Evolutionary conservation across 2,113 vertebrate species (phyloP), one percentile per base, ranked within the genome.

Genomic region (Upupa epops): DNA sequence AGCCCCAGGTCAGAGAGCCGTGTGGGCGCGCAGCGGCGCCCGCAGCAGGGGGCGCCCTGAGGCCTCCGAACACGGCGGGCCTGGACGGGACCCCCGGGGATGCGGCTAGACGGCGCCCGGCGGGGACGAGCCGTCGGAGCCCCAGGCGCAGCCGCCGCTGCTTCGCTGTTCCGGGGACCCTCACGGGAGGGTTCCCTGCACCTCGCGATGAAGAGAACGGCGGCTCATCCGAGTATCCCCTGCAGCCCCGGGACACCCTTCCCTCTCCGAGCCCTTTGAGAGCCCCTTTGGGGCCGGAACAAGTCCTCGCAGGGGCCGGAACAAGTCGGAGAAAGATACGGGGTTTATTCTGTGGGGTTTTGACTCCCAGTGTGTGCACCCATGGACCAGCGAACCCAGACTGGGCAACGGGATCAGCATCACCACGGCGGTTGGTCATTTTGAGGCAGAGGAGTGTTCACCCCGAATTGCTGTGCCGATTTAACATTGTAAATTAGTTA

Each of bases 41-140:
- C 21, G 51, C 89, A 77, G 83, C 83, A 91, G 91, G 65, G 91
- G 91, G 88, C 77, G 88, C 61, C 15, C 68, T 32, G 76, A 48
- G 60, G 52, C 59, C 36, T 11, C 46, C 22, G 29, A 79, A 11
- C 34, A 52, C 40, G 18, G 17, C 42, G 28, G 52, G 37, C 20
- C 48, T 13, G 48, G 48, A 16, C n/a, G 25, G 48, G 40, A 42
- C 40, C 40, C 40, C 40, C 40, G 40, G 40, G 40, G 40, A 42
- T 15, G 40, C 11, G 40, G 15, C 40, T 11, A 42, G 40, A 42
- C 40, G 40, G 40, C 11, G 15, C 40, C 40, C 40, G 40, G 64
- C 21, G 21, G 29, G 36, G 49, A 11, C 9, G 56, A 9, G 51
- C 49, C 31, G 6, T 31, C 19, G 40, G 13, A 80, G 21, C 63